Conservation (phyloP, 2,888 invertebrate species). For the Meloe dianella region DNA sequence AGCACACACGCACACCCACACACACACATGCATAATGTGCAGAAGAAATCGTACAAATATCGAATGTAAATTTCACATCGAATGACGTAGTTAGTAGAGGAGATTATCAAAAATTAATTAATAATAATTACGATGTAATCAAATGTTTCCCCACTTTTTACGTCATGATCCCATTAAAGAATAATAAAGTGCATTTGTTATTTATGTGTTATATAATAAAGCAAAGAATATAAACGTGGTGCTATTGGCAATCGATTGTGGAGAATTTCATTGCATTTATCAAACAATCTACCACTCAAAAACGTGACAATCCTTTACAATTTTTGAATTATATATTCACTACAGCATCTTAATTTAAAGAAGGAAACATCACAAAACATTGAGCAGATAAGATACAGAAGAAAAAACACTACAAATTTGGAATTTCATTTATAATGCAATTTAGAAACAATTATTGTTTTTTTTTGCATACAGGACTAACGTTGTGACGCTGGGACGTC, state of each 20-base stretch:
- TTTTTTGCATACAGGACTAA: slow-evolving; percentile 54
- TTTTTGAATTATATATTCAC: too few species aligned
- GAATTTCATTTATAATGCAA: slow-evolving; percentile 8
- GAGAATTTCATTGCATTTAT: background rate
- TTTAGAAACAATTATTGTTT: background rate
- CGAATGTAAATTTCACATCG: background rate
- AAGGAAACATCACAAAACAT: background rate
- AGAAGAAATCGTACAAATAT: background rate
- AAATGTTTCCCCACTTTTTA: background rate
- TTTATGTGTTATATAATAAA: background rate
- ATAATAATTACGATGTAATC: background rate
- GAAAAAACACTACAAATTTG: background rate
- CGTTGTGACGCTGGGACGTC: slow-evolving; percentile 65
- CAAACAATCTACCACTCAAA: background rate
- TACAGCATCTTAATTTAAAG: too few species aligned
- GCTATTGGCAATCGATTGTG: background rate
- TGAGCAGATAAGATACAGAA: background rate
- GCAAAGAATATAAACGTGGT: background rate
- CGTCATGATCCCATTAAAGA: background rate
- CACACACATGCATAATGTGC: slow-evolving; percentile 6
- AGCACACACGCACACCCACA: too few species aligned
- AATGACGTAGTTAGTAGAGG: slow-evolving; percentile 9
- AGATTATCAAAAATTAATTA: background rate
- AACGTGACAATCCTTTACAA: too few species aligned
- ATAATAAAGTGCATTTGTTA: background rate